Conservation (phyloP, 2,888 invertebrate species). For the Harpagoxenus sublaevis region DNA sequence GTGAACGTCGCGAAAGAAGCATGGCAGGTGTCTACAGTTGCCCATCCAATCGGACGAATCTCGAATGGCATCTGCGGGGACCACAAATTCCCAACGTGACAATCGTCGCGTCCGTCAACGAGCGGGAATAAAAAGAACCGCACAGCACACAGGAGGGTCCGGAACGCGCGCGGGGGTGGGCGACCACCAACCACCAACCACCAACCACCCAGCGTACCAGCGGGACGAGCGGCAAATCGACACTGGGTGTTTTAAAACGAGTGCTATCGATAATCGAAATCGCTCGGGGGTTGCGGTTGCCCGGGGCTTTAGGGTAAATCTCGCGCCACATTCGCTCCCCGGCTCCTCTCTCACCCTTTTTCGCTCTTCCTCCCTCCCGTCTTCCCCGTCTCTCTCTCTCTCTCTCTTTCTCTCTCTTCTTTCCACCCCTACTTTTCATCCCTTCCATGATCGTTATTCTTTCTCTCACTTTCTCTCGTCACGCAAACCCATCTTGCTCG, state of each 20-base stretch:
- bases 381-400: not conserved
- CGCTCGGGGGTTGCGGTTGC: conserved; percentile 81
- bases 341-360: conserved; percentile 27
- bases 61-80: conserved; percentile 76
- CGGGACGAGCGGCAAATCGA: conserved; percentile 77
- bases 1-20: conserved; percentile 55
- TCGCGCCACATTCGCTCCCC: conserved; percentile 65
- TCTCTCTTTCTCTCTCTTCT: conserved; percentile 31
- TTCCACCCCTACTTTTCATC: conserved; percentile 33
- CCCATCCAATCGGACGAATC: conserved; percentile 75
- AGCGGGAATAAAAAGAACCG: conserved; percentile 75
- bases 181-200: conserved; percentile 52
- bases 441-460: conserved; percentile 31
- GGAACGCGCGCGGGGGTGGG: conserved; percentile 58
- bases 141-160: conserved; percentile 63
- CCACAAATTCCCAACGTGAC: conserved; percentile 80
- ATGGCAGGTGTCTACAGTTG: conserved; percentile 61
- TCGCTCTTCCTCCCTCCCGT: conserved; percentile 3
- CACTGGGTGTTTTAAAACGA: conserved; percentile 84
- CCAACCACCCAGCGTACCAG: conserved; percentile 28
- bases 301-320: conserved; percentile 76
- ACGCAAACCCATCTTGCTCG: conserved; percentile 1
- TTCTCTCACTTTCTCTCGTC: conserved; percentile 56
- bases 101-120: conserved; percentile 80
- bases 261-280: conserved; percentile 85